Percentiles rank a stretch among this genome's conserved stretches.
Conservation (phyloP, 2,797 vertebrate species). For the Poecilia gillii region DNA sequence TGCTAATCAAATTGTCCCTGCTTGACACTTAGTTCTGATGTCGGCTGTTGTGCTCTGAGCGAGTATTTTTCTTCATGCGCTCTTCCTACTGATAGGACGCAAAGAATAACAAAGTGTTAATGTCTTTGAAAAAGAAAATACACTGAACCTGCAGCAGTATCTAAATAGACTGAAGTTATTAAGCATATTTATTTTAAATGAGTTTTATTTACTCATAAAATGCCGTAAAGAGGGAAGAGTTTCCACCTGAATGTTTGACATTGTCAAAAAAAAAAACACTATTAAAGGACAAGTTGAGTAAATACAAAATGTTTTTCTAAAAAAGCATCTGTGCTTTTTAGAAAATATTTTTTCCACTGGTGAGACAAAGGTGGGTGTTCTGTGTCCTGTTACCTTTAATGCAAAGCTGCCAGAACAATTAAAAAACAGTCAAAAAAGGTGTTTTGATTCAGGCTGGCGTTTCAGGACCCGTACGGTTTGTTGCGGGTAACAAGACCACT, state of each 20-base stretch:
- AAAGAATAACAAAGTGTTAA: not conserved
- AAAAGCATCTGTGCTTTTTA: not conserved
- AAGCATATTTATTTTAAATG: not conserved
- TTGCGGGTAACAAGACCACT: not conserved
- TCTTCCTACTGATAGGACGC: not conserved
- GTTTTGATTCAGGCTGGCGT: not conserved
- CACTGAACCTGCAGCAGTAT: not conserved
- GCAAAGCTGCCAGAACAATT: not conserved
- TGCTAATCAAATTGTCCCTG: constrained; percentile 46
- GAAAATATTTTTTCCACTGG: not conserved
- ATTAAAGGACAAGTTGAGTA: not conserved
- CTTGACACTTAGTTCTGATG: constrained; percentile 32
- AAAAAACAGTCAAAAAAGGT: not conserved
- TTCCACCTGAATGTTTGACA: not conserved
- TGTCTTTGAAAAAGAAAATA: not conserved
- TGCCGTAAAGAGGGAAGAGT: not conserved
- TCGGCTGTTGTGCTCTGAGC: constrained; percentile 1
- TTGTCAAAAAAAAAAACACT: not conserved
- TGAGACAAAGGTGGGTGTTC: not conserved
- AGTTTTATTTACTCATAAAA: not conserved
- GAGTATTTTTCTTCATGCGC: not conserved
- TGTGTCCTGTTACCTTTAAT: not conserved
- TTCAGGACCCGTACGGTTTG: not conserved
- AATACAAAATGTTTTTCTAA: not conserved
- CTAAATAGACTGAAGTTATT: not conserved